These are phyloP conservation scores for Hypocryptadius cinnamomeus DNA, from an alignment of 2,113 vertebrate genomes.

Conservation along the genomic window DNA sequence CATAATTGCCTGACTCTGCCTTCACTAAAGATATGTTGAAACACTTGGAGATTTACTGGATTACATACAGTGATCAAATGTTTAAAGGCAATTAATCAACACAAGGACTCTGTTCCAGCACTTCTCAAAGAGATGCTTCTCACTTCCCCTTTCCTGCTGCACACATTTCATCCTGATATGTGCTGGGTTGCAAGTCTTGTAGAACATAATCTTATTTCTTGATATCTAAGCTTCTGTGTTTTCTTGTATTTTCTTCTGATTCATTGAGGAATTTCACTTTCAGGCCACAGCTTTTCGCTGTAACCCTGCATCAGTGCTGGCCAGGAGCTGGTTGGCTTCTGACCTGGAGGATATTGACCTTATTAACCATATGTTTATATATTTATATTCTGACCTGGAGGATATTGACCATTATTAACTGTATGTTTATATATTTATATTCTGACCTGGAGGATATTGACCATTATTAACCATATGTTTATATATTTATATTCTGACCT, in stretches of 20 bases:
- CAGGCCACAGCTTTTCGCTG: background rate
- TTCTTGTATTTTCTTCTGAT: background rate
- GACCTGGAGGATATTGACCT: background rate
- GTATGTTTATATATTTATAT: too few species aligned
- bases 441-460: too few species aligned
- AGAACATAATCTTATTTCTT: background rate
- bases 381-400: too few species aligned
- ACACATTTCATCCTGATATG: accelerated
- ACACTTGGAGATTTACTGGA: background rate
- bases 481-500: too few species aligned
- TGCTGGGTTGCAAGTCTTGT: background rate
- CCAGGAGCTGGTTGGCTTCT: background rate
- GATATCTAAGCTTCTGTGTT: background rate
- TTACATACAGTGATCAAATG: background rate
- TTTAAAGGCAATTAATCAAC: background rate
- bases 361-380: too few species aligned
- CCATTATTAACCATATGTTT: too few species aligned
- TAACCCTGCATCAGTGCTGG: background rate
- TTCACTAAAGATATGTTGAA: background rate
- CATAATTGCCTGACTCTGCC: background rate
- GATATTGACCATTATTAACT: too few species aligned
- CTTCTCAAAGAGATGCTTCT: background rate
- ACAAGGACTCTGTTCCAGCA: background rate
- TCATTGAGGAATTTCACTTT: background rate
- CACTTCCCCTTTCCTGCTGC: accelerated